Evolutionary conservation across 2,797 vertebrate species (phyloP).

Genomic region (Squalus acanthias): DNA sequence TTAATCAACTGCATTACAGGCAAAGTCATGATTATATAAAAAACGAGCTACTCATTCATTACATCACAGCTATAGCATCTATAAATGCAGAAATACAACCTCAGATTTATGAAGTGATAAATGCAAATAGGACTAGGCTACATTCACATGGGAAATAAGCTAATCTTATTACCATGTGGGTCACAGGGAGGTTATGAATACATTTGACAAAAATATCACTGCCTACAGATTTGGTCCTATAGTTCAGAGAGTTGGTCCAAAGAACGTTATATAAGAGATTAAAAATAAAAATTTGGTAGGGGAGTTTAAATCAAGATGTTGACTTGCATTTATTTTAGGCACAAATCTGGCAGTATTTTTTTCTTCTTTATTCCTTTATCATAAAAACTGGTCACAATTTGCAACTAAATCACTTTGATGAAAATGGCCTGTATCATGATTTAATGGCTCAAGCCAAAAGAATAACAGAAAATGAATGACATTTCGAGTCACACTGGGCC

Average conservation of each 20-base stretch:
- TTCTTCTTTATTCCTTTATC: background rate
- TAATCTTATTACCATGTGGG: background rate
- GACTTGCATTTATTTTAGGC: background rate
- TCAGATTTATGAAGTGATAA: slow-evolving; percentile 34
- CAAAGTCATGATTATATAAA: background rate
- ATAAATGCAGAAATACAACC: background rate
- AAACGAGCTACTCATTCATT: background rate
- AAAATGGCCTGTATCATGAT: background rate
- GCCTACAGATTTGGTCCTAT: background rate
- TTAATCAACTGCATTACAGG: background rate
- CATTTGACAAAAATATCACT: slow-evolving; percentile 24
- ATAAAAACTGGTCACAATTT: background rate
- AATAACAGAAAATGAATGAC: background rate
- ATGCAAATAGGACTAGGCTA: slow-evolving; percentile 26
- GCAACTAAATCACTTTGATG: background rate
- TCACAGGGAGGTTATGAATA: slow-evolving; percentile 28
- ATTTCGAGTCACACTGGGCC: background rate
- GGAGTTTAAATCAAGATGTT: background rate
- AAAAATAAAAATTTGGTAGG: background rate
- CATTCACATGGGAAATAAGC: slow-evolving; percentile 22
- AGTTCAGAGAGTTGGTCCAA: background rate
- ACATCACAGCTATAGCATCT: background rate
- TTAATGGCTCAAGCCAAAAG: background rate
- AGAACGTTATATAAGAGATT: background rate
- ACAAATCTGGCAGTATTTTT: background rate